Percentiles rank a stretch among this genome's conserved stretches.
phyloP scores from a whole-genome alignment of 2,797 vertebrate species.

The Esox masquinongy region DNA sequence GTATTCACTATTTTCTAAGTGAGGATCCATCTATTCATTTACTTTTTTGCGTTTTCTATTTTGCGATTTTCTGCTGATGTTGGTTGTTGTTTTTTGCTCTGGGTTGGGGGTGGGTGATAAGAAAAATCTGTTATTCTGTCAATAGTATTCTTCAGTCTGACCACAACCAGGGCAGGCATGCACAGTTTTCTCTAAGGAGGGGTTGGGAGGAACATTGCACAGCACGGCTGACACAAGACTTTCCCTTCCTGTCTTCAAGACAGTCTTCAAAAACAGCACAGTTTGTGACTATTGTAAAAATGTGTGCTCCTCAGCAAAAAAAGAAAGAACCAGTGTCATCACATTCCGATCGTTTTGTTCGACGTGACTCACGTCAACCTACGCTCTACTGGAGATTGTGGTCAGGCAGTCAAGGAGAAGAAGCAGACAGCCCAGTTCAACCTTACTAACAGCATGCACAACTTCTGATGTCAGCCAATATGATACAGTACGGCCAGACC shows the following conservation, averaged over 20 bases:
- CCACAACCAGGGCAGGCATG: too few species aligned
- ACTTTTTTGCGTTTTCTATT: too few species aligned
- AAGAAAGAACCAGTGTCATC: neutral
- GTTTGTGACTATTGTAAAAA: neutral
- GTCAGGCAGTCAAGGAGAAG: neutral
- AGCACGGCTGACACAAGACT: slow-evolving; percentile 9
- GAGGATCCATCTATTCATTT: too few species aligned
- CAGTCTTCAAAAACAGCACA: neutral
- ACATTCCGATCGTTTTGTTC: neutral
- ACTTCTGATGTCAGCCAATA: neutral
- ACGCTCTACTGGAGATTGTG: neutral
- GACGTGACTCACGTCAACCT: too few species aligned
- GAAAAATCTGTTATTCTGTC: too few species aligned
- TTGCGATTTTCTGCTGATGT: too few species aligned
- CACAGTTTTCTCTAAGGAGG: too few species aligned
- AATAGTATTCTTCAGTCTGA: too few species aligned
- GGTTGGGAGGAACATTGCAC: neutral
- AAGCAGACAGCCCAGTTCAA: neutral
- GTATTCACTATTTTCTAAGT: too few species aligned
- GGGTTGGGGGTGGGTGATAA: too few species aligned
- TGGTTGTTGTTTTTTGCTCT: too few species aligned
- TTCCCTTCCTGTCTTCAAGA: neutral
- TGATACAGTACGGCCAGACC: neutral
- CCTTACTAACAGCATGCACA: neutral
- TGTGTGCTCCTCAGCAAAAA: neutral